These are phyloP conservation scores for Spialia ferax DNA, from an alignment of 2,888 invertebrate species.

Conservation along the genomic window DNA sequence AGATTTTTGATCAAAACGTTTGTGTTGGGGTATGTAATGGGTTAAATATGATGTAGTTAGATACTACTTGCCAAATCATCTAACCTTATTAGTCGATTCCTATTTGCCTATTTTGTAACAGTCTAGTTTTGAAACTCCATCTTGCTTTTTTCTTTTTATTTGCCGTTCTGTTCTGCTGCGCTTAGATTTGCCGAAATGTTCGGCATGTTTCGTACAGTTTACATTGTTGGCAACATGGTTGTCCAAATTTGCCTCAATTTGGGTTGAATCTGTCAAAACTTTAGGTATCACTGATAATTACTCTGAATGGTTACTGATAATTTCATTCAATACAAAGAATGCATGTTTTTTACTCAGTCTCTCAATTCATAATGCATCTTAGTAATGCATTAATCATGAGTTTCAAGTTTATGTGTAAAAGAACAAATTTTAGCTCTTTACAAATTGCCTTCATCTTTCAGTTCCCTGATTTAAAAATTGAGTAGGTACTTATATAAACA, in stretches of 20 bases:
- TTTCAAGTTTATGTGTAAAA: too few relatives aligned
- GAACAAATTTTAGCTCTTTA: too few relatives aligned
- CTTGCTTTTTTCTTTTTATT: constrained; percentile 45
- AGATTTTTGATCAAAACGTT: not conserved
- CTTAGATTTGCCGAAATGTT: not conserved
- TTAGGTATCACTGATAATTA: not conserved
- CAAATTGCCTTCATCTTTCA: too few relatives aligned
- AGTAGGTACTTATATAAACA: too few relatives aligned
- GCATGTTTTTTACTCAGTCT: not conserved
- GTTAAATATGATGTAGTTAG: constrained; percentile 20
- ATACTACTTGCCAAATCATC: constrained; percentile 45
- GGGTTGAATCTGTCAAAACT: not conserved
- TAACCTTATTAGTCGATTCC: constrained; percentile 41
- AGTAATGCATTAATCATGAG: too few relatives aligned
- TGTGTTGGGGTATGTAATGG: not conserved
- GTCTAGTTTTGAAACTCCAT: constrained; percentile 48
- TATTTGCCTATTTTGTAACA: constrained; percentile 36
- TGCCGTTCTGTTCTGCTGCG: constrained; percentile 41
- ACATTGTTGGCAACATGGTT: not conserved
- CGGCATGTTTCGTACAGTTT: not conserved
- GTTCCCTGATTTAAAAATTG: too few relatives aligned
- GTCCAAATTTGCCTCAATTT: not conserved
- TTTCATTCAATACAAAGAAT: not conserved
- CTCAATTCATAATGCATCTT: too few relatives aligned
- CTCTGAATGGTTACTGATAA: not conserved